Evolutionary conservation across 2,113 vertebrate genomes (phyloP).

Genomic region (Marmota monax): DNA sequence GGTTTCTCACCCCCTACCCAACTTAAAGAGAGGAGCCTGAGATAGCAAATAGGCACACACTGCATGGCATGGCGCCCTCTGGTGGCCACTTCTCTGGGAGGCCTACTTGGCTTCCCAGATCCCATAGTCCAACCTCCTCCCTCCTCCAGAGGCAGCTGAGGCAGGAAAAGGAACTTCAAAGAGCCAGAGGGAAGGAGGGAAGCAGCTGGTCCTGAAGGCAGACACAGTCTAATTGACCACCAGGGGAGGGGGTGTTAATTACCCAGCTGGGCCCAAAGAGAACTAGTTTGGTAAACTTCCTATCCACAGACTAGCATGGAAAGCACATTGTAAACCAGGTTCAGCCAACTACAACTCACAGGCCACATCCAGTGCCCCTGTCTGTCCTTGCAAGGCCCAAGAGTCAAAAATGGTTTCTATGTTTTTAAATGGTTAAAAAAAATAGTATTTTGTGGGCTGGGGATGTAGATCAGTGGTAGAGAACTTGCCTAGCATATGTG

Average conservation of each 20-base stretch:
- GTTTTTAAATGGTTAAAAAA: background rate
- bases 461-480: background rate
- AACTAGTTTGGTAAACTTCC: background rate
- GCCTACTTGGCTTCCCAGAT: background rate
- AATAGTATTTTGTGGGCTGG: background rate
- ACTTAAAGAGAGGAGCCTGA: background rate
- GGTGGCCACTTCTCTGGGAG: constrained; percentile 61
- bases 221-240: background rate
- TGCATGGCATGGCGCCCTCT: constrained; percentile 66
- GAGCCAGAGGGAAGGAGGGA: background rate
- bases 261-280: constrained; percentile 10
- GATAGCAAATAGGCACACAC: background rate
- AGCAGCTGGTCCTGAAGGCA: background rate
- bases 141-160: background rate
- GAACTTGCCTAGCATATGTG: background rate
- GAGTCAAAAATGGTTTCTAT: background rate
- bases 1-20: background rate
- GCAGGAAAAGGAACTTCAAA: background rate
- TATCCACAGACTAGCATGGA: background rate
- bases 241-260: background rate
- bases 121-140: background rate
- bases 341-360: background rate
- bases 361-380: background rate
- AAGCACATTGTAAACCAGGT: background rate
- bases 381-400: background rate